Percentiles rank a stretch among this genome's conserved stretches.
Evolutionary conservation across 2,888 invertebrate species (phyloP).

Genomic region (Agrenia bidenticulata): DNA sequence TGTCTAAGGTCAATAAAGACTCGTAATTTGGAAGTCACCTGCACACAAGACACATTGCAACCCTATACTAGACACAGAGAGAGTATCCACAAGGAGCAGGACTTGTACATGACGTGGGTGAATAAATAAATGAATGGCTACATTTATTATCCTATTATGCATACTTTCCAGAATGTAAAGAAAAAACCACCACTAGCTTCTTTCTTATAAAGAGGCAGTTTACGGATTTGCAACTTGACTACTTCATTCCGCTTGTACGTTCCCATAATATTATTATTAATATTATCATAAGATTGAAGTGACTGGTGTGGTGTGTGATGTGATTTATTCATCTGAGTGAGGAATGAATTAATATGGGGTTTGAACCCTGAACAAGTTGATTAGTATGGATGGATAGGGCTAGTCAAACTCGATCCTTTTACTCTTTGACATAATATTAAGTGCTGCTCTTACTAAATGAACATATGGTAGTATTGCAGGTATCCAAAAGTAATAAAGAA

Average conservation of each 20-base stretch:
- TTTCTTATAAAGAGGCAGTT: neutral
- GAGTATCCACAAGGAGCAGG: neutral
- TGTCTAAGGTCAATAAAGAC: conserved; percentile 18
- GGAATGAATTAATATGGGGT: conserved; percentile 3
- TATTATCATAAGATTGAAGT: neutral
- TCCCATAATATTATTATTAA: no score
- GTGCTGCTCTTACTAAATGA: neutral
- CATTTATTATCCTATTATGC: neutral
- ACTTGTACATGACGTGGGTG: conserved; percentile 5
- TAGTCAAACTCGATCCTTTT: neutral
- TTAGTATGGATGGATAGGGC: conserved; percentile 5
- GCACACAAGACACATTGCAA: no score
- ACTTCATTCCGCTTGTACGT: neutral
- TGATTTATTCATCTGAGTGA: conserved; percentile 1
- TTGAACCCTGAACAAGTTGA: conserved; percentile 1
- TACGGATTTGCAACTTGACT: neutral
- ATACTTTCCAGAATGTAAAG: neutral
- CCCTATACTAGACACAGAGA: no score
- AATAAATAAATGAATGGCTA: conserved; percentile 1
- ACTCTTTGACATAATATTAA: neutral
- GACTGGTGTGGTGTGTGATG: neutral
- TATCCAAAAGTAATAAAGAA: neutral
- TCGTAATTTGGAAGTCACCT: neutral
- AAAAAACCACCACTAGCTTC: neutral
- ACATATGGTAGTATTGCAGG: neutral